A percentile compares a stretch with the other conserved stretches of the same genome.
Conservation (phyloP, 2,797 vertebrate species). For the Onychomys arenicola region DNA sequence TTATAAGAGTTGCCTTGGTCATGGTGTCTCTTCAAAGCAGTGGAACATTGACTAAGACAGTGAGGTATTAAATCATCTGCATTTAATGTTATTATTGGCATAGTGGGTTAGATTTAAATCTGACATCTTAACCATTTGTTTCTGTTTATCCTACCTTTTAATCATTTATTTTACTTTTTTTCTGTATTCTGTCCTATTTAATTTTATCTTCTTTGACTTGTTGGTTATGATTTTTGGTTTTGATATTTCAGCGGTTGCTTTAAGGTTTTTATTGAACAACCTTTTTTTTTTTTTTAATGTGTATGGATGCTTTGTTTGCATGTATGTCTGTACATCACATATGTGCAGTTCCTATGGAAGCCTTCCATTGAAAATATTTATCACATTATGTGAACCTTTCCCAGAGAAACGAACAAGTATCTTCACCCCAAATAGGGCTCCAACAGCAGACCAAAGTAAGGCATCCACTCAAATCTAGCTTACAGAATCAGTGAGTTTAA, state of each 20-base stretch:
- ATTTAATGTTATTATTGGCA: background rate
- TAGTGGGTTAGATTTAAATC: background rate
- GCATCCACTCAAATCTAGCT: background rate
- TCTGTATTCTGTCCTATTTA: background rate
- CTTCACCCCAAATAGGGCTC: background rate
- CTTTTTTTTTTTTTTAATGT: background rate
- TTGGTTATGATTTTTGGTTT: background rate
- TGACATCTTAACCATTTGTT: background rate
- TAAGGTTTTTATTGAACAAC: background rate
- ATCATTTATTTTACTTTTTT: background rate
- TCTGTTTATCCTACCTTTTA: background rate
- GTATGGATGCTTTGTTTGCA: background rate
- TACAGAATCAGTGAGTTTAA: background rate
- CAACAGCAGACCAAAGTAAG: background rate
- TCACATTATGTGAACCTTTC: background rate
- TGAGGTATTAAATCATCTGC: background rate
- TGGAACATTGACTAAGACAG: background rate
- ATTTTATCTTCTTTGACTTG: constrained; percentile 16
- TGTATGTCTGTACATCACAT: background rate
- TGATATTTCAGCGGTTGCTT: background rate
- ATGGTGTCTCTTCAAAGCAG: background rate
- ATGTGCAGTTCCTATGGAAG: background rate
- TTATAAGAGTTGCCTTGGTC: background rate
- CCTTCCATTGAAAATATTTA: background rate
- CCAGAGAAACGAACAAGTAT: background rate